These are phyloP conservation scores for Adoxophyes honmai DNA, from an alignment of 1,140 invertebrate genomes.

Conservation along the genomic window DNA sequence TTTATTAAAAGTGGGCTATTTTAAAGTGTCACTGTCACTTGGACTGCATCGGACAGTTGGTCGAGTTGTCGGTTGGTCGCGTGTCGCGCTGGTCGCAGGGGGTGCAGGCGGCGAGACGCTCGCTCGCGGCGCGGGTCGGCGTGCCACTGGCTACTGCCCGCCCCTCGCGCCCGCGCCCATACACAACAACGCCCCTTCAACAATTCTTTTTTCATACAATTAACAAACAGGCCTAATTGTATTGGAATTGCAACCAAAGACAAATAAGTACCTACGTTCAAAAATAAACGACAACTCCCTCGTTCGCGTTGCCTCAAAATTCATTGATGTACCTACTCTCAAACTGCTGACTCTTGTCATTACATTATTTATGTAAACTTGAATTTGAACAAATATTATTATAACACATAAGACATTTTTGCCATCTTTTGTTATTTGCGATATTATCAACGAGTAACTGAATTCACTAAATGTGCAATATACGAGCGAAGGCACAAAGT, in stretches of 20 bases:
- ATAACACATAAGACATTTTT: too few relatives aligned
- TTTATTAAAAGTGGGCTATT: background rate
- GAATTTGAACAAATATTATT: too few relatives aligned
- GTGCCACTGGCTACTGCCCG: slow-evolving; percentile 45
- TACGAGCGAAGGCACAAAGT: too few relatives aligned
- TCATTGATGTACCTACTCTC: too few relatives aligned
- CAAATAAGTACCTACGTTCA: too few relatives aligned
- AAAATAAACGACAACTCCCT: too few relatives aligned
- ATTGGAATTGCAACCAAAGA: background rate
- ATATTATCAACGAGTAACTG: too few relatives aligned
- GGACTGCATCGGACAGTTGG: background rate
- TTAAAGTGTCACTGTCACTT: slow-evolving; percentile 3
- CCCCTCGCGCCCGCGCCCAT: slow-evolving; percentile 36
- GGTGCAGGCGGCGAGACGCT: slow-evolving; percentile 37
- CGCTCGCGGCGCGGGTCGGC: slow-evolving; percentile 43
- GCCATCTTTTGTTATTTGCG: too few relatives aligned
- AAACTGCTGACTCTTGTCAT: too few relatives aligned
- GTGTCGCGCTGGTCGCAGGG: slow-evolving; percentile 21
- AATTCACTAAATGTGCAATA: too few relatives aligned
- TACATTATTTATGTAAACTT: too few relatives aligned
- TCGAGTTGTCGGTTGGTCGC: slow-evolving; percentile 18
- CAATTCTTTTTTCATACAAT: slow-evolving; percentile 18
- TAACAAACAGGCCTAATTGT: background rate
- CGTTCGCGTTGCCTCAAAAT: too few relatives aligned
- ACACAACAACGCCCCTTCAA: slow-evolving; percentile 48